Percentiles rank a stretch among this genome's conserved stretches.
These are phyloP conservation scores for Dinomys branickii DNA, from an alignment of 2,113 vertebrate species.

Conservation along the genomic window DNA sequence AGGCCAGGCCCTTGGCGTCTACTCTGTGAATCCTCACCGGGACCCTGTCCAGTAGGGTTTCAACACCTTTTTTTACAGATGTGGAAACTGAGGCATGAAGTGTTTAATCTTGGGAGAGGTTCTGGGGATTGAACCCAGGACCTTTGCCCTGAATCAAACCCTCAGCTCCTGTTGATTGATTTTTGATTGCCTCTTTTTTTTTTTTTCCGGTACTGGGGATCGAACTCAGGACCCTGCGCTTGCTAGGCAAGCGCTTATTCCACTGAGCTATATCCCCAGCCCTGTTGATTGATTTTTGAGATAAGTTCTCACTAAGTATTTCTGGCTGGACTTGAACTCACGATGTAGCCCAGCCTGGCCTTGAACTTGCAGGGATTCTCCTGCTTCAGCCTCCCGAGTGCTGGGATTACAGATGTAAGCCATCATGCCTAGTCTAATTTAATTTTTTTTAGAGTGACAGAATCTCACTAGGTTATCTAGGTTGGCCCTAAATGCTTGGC, in stretches of 20 bases:
- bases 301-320: neutral
- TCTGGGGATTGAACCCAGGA: neutral
- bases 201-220: too few species aligned
- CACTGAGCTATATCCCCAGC: too few species aligned
- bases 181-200: neutral
- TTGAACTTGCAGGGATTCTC: neutral
- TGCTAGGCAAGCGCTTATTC: too few species aligned
- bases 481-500: neutral
- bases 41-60: neutral
- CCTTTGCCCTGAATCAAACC: neutral
- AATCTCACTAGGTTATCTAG: neutral
- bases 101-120: neutral
- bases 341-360: neutral
- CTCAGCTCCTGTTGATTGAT: neutral
- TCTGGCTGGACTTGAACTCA: neutral
- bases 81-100: neutral
- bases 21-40: neutral
- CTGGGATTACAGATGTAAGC: neutral
- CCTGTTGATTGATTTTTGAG: neutral
- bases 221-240: too few species aligned
- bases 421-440: neutral
- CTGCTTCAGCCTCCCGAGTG: neutral
- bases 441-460: neutral
- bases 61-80: neutral
- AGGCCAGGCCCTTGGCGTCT: neutral